phyloP scores from a whole-genome alignment of 2,797 vertebrate genomes.

The Sphaeramia orbicularis region DNA sequence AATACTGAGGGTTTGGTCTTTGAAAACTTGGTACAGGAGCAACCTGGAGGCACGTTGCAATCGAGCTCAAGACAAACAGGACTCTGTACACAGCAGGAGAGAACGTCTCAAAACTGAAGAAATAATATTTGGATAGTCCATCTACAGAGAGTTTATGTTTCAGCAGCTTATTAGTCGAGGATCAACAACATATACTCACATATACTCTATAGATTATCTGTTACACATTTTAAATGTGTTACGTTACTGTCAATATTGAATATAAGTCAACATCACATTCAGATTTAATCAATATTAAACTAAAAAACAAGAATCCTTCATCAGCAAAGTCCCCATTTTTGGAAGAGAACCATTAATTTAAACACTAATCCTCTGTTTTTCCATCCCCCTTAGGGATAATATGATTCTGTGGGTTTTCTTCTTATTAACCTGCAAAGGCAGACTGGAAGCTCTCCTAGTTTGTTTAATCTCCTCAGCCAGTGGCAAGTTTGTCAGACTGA shows the following conservation, averaged over 20 bases:
- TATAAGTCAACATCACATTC: no score
- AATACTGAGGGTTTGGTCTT: slow-evolving; percentile 54
- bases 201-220: no score
- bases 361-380: no score
- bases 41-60: slow-evolving; percentile 48
- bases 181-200: no score
- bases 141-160: background rate
- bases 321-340: background rate
- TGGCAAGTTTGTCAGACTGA: background rate
- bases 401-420: background rate
- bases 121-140: background rate
- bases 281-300: background rate
- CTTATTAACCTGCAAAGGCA: background rate
- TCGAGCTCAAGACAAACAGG: slow-evolving; percentile 45
- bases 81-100: slow-evolving; percentile 2
- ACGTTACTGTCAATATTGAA: no score
- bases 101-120: slow-evolving; percentile 5
- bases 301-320: background rate
- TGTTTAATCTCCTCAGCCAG: no score
- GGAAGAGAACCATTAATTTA: no score
- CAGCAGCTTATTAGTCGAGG: no score
- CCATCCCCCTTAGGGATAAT: no score
- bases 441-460: background rate
- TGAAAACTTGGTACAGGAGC: slow-evolving; percentile 43
- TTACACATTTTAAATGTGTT: no score